Percentiles rank a stretch among this genome's conserved stretches.
phyloP scores from a whole-genome alignment of 1,140 invertebrate species.

The Maconellicoccus hirsutus region DNA sequence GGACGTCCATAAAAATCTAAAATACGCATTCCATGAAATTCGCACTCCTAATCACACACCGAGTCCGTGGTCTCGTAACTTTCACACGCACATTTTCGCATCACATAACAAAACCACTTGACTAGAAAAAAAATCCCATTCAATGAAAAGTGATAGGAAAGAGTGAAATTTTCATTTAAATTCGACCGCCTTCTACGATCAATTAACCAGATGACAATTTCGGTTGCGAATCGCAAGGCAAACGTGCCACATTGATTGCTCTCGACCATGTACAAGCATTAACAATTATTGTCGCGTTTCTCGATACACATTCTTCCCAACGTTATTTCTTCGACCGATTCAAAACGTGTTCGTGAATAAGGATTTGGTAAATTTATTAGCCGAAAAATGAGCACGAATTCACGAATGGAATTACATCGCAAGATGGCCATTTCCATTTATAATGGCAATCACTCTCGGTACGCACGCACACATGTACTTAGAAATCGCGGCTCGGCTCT shows the following conservation, averaged over 20 bases:
- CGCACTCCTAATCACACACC: too few species aligned
- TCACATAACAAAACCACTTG: too few species aligned
- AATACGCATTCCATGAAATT: too few species aligned
- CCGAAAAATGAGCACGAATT: background rate
- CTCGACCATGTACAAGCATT: background rate
- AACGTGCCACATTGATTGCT: background rate
- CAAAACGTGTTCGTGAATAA: background rate
- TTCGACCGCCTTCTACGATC: background rate
- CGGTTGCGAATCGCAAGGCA: background rate
- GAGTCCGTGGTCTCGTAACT: too few species aligned
- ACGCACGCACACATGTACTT: too few species aligned
- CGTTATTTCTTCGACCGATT: background rate
- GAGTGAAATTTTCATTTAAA: background rate
- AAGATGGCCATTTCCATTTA: too few species aligned
- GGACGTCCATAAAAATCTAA: too few species aligned
- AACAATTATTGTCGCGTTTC: slow-evolving; percentile 8
- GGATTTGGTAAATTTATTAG: background rate
- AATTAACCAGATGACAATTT: slow-evolving; percentile 9
- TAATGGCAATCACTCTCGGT: too few species aligned
- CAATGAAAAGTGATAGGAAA: slow-evolving; percentile 4
- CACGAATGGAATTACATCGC: background rate
- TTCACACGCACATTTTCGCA: too few species aligned
- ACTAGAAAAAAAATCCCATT: background rate
- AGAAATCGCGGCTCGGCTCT: too few species aligned
- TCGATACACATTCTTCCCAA: background rate